These are phyloP conservation scores for Myiopsitta monachus DNA, from an alignment of 2,113 vertebrate species.

Conservation along the genomic window DNA sequence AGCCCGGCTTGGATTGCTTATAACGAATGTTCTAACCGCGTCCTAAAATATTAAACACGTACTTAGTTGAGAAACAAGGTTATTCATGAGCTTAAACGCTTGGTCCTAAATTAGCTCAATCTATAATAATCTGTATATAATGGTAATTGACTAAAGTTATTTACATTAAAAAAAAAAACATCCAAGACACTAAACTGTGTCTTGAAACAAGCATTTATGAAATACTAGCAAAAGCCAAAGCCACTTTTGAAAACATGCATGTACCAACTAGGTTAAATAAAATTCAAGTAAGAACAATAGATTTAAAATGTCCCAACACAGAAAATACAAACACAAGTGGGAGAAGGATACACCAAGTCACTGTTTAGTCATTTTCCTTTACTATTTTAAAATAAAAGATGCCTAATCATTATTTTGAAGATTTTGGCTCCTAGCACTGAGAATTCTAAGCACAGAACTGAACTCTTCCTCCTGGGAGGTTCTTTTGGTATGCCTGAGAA, in stretches of 20 bases:
- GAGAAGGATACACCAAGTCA: neutral
- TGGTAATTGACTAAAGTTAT: constrained; percentile 3
- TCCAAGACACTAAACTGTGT: neutral
- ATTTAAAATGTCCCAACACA: neutral
- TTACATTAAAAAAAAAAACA: neutral
- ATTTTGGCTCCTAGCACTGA: neutral
- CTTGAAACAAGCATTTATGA: neutral
- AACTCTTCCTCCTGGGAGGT: neutral
- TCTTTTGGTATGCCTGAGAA: neutral
- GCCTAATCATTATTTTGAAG: neutral
- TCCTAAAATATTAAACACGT: neutral
- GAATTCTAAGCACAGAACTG: neutral
- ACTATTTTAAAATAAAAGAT: neutral
- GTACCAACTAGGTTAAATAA: neutral
- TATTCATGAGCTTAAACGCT: neutral
- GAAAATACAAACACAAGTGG: accelerated
- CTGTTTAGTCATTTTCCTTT: neutral
- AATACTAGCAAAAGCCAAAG: neutral
- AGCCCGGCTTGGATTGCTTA: neutral
- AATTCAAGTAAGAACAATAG: neutral
- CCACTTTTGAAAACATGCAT: neutral
- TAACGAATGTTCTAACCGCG: neutral
- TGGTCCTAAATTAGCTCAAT: neutral
- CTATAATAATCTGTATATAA: neutral
- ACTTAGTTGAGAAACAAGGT: neutral